Evolutionary conservation across 2,113 vertebrate species (phyloP).

Genomic region (Rhinichthys klamathensis): DNA sequence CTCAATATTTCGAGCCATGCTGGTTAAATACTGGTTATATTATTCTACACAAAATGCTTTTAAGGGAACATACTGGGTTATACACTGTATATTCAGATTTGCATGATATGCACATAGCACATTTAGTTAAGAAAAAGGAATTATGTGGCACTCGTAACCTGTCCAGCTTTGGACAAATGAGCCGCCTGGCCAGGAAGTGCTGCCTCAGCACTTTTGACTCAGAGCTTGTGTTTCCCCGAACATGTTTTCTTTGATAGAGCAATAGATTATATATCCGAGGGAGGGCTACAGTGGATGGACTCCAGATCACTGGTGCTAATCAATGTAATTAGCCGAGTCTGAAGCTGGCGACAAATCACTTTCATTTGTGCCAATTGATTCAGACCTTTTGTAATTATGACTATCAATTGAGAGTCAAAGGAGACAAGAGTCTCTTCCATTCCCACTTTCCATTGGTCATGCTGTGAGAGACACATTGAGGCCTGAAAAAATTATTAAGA

Average conservation of each 20-base stretch:
- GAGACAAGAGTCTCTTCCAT: constrained; percentile 52
- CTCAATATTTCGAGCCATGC: neutral
- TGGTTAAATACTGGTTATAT: neutral
- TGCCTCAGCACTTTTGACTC: constrained; percentile 54
- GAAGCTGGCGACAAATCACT: constrained; percentile 65
- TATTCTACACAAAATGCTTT: neutral
- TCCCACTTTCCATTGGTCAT: constrained; percentile 62
- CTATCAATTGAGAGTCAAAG: constrained; percentile 67
- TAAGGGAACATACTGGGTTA: neutral
- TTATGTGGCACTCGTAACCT: neutral
- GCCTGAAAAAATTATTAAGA: constrained; percentile 26
- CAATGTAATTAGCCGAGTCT: constrained; percentile 67
- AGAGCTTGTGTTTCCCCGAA: constrained; percentile 59
- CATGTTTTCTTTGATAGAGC: constrained; percentile 60
- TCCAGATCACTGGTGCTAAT: constrained; percentile 63
- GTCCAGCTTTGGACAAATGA: constrained; percentile 39
- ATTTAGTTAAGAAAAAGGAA: neutral
- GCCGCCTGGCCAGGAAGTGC: constrained; percentile 23
- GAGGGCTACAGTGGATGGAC: constrained; percentile 64
- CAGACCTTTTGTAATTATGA: constrained; percentile 70
- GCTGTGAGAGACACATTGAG: constrained; percentile 36
- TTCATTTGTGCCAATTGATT: constrained; percentile 73
- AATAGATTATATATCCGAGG: constrained; percentile 65
- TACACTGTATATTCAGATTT: neutral
- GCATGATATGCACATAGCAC: neutral